Percentiles rank a stretch among this genome's conserved stretches.
Evolutionary conservation across 2,113 vertebrate species (phyloP).

Genomic region (Cathartes aura): DNA sequence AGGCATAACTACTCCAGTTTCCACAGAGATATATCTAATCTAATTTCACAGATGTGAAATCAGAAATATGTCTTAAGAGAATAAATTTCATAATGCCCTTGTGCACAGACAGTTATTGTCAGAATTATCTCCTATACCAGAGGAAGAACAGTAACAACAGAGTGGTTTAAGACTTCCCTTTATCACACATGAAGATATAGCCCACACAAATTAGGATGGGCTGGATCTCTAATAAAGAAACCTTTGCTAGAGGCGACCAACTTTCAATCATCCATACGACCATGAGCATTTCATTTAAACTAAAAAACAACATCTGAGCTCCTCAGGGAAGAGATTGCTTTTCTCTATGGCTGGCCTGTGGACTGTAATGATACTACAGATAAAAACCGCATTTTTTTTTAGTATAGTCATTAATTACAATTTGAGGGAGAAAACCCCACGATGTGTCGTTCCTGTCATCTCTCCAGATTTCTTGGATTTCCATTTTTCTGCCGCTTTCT

Average conservation of each 20-base stretch:
- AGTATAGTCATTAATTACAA: neutral
- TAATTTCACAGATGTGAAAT: slow-evolving; percentile 45
- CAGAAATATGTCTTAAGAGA: slow-evolving; percentile 41
- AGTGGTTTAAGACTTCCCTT: neutral
- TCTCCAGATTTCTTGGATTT: neutral
- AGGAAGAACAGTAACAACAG: neutral
- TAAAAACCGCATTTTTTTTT: neutral
- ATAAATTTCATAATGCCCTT: slow-evolving; percentile 37
- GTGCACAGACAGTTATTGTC: neutral
- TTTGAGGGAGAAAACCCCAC: neutral
- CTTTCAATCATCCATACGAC: neutral
- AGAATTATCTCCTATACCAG: neutral
- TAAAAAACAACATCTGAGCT: neutral
- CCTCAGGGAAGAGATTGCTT: neutral
- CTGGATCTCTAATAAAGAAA: slow-evolving; percentile 44
- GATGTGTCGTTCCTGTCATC: neutral
- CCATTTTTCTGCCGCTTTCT: neutral
- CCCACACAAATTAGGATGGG: slow-evolving; percentile 18
- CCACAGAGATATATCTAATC: slow-evolving; percentile 12
- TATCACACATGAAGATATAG: slow-evolving; percentile 6
- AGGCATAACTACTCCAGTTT: neutral
- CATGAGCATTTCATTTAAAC: slow-evolving; percentile 13
- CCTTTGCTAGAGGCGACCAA: neutral
- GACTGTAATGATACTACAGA: neutral
- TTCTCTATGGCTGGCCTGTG: neutral